Evolutionary conservation across 2,797 vertebrate genomes (phyloP), one percentile per base, ranked within the genome.

Genomic region (Rhinella marina): DNA sequence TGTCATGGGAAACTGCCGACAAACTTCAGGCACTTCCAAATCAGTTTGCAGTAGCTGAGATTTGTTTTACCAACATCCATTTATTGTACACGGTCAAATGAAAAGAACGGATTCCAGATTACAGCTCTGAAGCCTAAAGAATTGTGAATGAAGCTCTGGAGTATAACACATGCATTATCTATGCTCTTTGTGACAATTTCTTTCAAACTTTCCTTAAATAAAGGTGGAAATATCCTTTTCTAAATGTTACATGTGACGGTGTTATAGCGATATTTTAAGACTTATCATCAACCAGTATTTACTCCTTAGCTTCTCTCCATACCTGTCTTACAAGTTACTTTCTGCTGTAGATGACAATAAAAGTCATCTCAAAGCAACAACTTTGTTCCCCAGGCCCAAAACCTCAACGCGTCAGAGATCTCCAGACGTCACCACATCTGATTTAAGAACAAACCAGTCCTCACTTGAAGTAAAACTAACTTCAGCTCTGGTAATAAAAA

Each of bases 381-480:
- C 19, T 1, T 10, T 10, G 1, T 50, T 75, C 41, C 21, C 41
- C 0, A 73, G 19, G 19, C 3, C 21, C 21, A 52, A 50, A 41
- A 75, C 41, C 12, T n/a, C 72, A 32, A 70, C 27, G 13, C 21
- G 0, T 23, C 77, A 59, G 16, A 27, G 77, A 81, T 50, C 79
- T 41, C 27, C 23, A 81, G 56, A 81, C 41, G 76, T 57, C 52
- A 77, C 27, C 13, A 80, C 56, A 21, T 29, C 25, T 29, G 21
- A 21, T 48, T 81, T 64, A 8, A 2, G 77, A 32, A 19, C 6
- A 62, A 64, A 62, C 21, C 79, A 81, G 61, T 48, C 32, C 57
- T 82, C 4, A 52, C 61, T 41, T 66, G 81, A 82, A 70, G 41
- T 52, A 52, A 19, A 70, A 70, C 81, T 70, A 52, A 27, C 57